These are phyloP conservation scores for Whitmania pigra DNA, from an alignment of 1,140 invertebrate species.

Conservation along the genomic window DNA sequence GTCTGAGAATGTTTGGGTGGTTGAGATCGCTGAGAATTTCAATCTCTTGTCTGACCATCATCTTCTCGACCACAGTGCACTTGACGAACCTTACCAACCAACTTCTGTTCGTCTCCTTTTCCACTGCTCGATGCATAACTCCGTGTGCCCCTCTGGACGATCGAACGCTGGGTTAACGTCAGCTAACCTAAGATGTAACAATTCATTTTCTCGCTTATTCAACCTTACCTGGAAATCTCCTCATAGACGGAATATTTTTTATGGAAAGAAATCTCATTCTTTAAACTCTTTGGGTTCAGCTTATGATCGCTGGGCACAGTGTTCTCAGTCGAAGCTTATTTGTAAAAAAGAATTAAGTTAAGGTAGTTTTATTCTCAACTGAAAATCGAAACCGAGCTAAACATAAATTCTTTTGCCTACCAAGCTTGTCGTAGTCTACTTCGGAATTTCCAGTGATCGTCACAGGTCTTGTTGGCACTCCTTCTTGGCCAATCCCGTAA, in stretches of 20 bases:
- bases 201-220: too few species aligned
- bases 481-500: constrained; percentile 84
- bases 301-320: neutral
- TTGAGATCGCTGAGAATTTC: constrained; percentile 98
- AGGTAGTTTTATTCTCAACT: too few species aligned
- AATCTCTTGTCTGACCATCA: constrained; percentile 89
- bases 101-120: constrained; percentile 84
- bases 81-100: constrained; percentile 98
- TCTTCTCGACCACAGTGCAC: constrained; percentile 84
- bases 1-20: constrained; percentile 80
- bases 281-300: constrained; percentile 32
- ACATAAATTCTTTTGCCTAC: constrained; percentile 28
- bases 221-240: constrained; percentile 35
- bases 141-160: constrained; percentile 71
- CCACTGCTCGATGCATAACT: constrained; percentile 88
- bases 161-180: too few species aligned
- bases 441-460: constrained; percentile 27
- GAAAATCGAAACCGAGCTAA: too few species aligned
- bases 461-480: constrained; percentile 33
- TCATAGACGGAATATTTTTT: constrained; percentile 42
- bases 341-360: neutral
- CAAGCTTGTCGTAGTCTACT: constrained; percentile 37
- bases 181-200: too few species aligned
- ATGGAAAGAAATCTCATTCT: constrained; percentile 32
- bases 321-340: neutral